Evolutionary conservation across 2,888 invertebrate species (phyloP), one percentile per base, ranked within the genome.

Genomic region (Agriopis marginaria): DNA sequence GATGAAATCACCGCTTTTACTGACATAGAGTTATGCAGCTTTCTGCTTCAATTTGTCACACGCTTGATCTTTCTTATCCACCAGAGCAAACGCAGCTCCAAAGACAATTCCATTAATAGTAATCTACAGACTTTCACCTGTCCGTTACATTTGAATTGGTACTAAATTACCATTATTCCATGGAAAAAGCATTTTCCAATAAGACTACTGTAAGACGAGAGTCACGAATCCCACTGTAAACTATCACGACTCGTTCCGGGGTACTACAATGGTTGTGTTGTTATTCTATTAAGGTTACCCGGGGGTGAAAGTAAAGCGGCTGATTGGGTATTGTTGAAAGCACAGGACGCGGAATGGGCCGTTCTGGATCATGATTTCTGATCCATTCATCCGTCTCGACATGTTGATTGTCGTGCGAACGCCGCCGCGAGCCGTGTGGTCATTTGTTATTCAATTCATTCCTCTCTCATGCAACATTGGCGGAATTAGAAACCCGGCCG

Each of bases 191-290:
- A 83, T 89, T 90, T 89, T 86, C 90, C 86, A 90, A 89, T 89
- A 87, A 91, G 88, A 89, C 89, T 89, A 89, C 88, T 87, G 86
- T 86, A 84, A 89, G 88, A 89, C 86, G 84, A 88, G 82, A 87
- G 90, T 93, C 93, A 93, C 93, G 93, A 93, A 82, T 86, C 88
- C 89, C 86, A 83, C 87, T 86, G 85, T 86, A 88, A 87, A 88
- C 88, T 88, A 91, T 92, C 93, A 93, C 93, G 92, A 92, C 82
- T 88, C 78, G 78, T 82, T 86, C 84, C 82, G 77, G 86, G 83
- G 82, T 89, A 92, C 89, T 89, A 92, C 90, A 91, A 92, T 91
- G 83, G 88, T 85, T 82, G 84, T 82, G 84, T 88, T 88, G 88
- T 90, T 89, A 89, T 89, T 89, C 87, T 86, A 88, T 92, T 91